Conservation (phyloP, 2,113 vertebrate species). For the Struthidea cinerea region DNA sequence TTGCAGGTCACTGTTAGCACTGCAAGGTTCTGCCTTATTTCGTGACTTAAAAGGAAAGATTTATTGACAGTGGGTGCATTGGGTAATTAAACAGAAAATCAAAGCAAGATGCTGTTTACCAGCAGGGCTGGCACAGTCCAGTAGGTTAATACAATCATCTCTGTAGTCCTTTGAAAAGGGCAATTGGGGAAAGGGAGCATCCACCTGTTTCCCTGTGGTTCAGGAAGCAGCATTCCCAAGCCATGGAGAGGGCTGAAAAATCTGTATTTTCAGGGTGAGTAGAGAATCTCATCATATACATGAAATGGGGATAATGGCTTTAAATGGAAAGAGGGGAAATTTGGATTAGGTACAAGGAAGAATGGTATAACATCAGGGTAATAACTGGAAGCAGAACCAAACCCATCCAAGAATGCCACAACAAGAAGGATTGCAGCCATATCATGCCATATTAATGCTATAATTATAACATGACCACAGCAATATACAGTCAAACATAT, state of each 20-base stretch:
- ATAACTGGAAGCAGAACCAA: background rate
- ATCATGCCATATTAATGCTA: no score
- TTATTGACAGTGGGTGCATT: background rate
- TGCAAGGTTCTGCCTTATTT: background rate
- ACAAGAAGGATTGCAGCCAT: background rate
- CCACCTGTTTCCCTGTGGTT: background rate
- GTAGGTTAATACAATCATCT: background rate
- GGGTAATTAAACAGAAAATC: background rate
- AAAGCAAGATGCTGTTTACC: background rate
- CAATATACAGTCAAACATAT: rapidly evolving
- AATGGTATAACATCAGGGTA: background rate
- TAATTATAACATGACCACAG: background rate
- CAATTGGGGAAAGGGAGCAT: background rate
- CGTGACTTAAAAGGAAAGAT: background rate
- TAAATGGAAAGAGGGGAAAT: background rate
- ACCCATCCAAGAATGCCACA: rapidly evolving
- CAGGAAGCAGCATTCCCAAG: background rate
- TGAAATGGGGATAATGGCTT: background rate
- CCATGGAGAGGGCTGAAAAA: background rate
- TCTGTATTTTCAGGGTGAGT: background rate
- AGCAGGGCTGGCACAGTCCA: background rate
- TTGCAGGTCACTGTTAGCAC: background rate
- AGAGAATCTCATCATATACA: background rate
- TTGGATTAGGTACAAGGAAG: background rate
- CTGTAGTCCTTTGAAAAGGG: background rate